Conservation (phyloP, 30 jellyfish, hydroid and myxozoan species). For the Aurelia sp. region DNA sequence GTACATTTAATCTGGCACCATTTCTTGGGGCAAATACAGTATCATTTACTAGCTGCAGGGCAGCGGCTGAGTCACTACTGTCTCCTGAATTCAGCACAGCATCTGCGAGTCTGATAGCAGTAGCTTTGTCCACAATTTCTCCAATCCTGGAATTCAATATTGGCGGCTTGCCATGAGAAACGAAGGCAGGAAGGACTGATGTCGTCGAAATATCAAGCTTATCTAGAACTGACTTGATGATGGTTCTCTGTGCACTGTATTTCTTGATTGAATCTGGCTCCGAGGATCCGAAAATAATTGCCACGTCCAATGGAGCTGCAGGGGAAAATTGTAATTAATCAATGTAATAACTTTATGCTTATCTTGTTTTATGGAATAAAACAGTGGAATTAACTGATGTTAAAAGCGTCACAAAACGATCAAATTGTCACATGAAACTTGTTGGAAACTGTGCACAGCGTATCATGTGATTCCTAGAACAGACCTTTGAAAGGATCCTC, state of each 20-base stretch:
- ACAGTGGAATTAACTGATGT: too few species aligned
- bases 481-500: too few species aligned
- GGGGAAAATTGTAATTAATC: too few species aligned
- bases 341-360: too few species aligned
- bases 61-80: slow-evolving; percentile 59
- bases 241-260: slow-evolving; percentile 58
- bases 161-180: slow-evolving; percentile 68
- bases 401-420: too few species aligned
- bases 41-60: slow-evolving; percentile 75
- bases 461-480: too few species aligned
- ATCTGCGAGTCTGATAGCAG: slow-evolving; percentile 10
- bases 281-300: slow-evolving; percentile 71
- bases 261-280: slow-evolving; percentile 36
- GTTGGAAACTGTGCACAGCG: too few species aligned
- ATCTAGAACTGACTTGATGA: slow-evolving; percentile 21
- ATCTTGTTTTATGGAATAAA: too few species aligned
- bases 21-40: slow-evolving; percentile 59
- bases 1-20: slow-evolving; percentile 87
- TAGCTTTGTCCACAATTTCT: slow-evolving; percentile 16
- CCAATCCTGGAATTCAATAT: slow-evolving; percentile 37
- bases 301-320: slow-evolving; percentile 43
- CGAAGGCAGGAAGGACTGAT: slow-evolving; percentile 46
- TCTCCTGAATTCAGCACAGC: slow-evolving; percentile 21
- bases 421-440: too few species aligned
- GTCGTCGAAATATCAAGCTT: slow-evolving; percentile 37